Conservation (phyloP, 2,797 vertebrate species). For the Sciaenops ocellatus region DNA sequence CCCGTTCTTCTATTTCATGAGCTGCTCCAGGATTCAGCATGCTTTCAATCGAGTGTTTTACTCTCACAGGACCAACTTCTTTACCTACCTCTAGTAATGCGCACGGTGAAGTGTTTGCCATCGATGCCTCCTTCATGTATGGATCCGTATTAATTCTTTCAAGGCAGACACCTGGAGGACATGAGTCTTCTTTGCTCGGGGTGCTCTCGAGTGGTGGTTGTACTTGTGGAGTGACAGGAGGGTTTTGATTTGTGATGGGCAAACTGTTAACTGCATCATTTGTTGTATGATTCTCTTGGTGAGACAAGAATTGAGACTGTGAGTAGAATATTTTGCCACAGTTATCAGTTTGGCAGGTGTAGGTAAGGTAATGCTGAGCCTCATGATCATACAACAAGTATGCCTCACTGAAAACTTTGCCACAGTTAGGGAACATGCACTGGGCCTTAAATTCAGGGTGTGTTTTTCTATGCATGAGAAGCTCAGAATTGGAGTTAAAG, state of each 20-base stretch:
- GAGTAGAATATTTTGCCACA: constrained; percentile 96
- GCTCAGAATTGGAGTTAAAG: constrained; percentile 96
- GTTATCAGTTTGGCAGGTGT: constrained; percentile 91
- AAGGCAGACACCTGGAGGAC: constrained; percentile 22
- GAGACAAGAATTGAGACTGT: constrained; percentile 92
- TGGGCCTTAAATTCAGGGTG: constrained; percentile 96
- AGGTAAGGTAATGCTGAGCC: constrained; percentile 99
- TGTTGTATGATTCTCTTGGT: constrained; percentile 88
- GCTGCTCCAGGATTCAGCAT: constrained; percentile 74
- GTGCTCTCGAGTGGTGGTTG: constrained; percentile 50
- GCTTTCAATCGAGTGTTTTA: constrained; percentile 82
- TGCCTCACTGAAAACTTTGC: constrained; percentile 94
- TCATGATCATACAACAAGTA: constrained; percentile 98
- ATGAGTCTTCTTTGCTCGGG: constrained; percentile 38
- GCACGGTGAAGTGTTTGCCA: constrained; percentile 57
- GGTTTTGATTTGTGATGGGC: constrained; percentile 71
- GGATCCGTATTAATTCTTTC: constrained; percentile 60
- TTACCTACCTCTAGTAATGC: constrained; percentile 59
- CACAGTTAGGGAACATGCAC: constrained; percentile 99
- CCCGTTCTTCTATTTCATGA: constrained; percentile 66
- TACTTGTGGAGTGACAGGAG: constrained; percentile 58
- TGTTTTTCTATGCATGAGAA: constrained; percentile 94
- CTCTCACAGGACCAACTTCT: constrained; percentile 68
- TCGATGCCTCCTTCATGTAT: constrained; percentile 61
- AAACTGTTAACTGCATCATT: constrained; percentile 70